Base-by-base conservation (phyloP, 1,140 invertebrate genomes). In the Chrysopa pallens region DNA sequence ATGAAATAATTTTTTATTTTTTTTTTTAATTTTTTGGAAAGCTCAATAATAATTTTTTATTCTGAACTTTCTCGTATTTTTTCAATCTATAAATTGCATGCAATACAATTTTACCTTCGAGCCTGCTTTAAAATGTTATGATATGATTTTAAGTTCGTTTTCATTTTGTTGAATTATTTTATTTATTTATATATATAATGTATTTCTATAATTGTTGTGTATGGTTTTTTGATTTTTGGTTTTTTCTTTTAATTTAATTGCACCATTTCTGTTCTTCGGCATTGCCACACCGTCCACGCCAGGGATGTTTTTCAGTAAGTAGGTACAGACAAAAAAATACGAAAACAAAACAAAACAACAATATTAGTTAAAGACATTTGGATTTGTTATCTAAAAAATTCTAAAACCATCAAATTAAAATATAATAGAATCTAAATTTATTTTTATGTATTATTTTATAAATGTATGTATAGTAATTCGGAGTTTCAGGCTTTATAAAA, bases 281-380 rank as follows among this genome's bases (percentile, higher is more conserved):
- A 76, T 76, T 73, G 68, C 74, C 70, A 62, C 69, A 23, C 66
- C 57, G 63, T 59, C 55, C 60, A 62, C 58, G 58, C 51, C 62
- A 80, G 76, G 77, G 76, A 77, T 78, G 77, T 74, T 78, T 75
- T 72, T 69, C 73, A 76, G 80, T 84, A 82, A 84, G 80, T 82
- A 80, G 74, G 65, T 36, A 36, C 41, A 23, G 17, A 23, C 17
- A 23, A 23, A 23, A 23, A 23, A 23, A 23, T 5, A n/a, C n/a
- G n/a, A 5, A 23, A 23, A 23, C 5, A 23, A 23, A 23, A 23
- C 17, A 23, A 23, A 23, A 23, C 17, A 23, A 23, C 17, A 23
- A 23, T 23, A 23, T 23, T 23, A 23, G 17, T 23, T 23, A 23
- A 2, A 23, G 17, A 23, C 17, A 23, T 23, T 23, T 23, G 17